Evolutionary conservation across 2,113 vertebrate genomes (phyloP).

Genomic region (Oryzias javanicus): DNA sequence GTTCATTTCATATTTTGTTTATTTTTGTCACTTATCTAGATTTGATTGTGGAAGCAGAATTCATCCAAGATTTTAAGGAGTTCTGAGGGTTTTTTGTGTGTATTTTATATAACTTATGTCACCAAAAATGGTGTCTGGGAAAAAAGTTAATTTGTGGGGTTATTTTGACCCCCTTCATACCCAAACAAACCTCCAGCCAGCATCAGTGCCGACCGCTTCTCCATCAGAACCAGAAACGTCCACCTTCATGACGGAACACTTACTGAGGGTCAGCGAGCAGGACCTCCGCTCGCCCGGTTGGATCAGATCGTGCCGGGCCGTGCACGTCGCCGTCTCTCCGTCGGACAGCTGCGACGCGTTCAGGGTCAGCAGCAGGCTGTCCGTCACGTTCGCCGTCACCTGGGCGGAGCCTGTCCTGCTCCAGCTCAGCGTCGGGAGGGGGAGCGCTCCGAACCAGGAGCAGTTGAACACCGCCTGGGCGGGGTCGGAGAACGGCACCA

Average conservation of each 20-base stretch:
- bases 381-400: conserved; percentile 42
- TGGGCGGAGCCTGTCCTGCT: conserved; percentile 33
- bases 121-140: too few species aligned
- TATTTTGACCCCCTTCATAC: too few species aligned
- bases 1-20: too few species aligned
- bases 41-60: too few species aligned
- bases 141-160: too few species aligned
- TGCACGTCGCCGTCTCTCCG: conserved; percentile 78
- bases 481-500: conserved; percentile 11
- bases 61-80: too few species aligned
- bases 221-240: too few species aligned
- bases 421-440: conserved; percentile 82
- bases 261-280: conserved; percentile 83
- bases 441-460: conserved; percentile 84
- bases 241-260: conserved; percentile 50
- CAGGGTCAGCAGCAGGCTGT: conserved; percentile 68
- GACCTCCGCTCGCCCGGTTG: conserved; percentile 20
- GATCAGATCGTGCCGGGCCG: conserved; percentile 62
- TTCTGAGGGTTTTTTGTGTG: too few species aligned
- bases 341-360: conserved; percentile 76
- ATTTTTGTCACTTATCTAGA: too few species aligned
- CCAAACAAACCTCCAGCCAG: too few species aligned
- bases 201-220: too few species aligned
- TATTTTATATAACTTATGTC: too few species aligned
- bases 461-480: conserved; percentile 78